Evolutionary conservation across 2,113 vertebrate genomes (phyloP), one percentile per base, ranked within the genome.

Genomic region (Prinia subflava): DNA sequence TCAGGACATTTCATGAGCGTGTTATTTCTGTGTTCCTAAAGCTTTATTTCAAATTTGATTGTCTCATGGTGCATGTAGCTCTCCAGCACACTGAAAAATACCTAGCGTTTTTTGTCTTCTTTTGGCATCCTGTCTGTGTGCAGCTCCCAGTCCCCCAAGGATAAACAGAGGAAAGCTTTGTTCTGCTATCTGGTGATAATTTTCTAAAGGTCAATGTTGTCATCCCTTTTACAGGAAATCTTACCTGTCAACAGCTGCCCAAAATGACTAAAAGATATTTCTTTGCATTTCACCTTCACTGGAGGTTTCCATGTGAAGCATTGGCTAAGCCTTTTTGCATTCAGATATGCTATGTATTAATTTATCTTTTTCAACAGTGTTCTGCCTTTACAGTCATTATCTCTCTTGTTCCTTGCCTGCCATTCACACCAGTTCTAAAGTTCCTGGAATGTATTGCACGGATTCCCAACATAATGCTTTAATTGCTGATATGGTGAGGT

Each of bases 151-250:
- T 79, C 75, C 87, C 52, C 31, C 33, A 87, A 89, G 92, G 95
- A 93, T 53, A 89, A 95, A 96, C 70, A 91, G 87, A 88, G 64
- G 57, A 47, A 94, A 81, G 70, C 67, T 93, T 75, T 49, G 87
- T 70, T 93, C 67, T 96, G 75, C 92, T 95, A 19, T 95, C 93
- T 91, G 69, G 55, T 93, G 84, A 86, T 96, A 91, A 97, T 86
- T 96, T 94, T 96, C 88, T 95, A 92, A 96, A 96, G 95, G 94
- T 96, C 95, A 94, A 22, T 82, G 90, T 89, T 95, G 93, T 95
- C 96, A 69, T 94, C 42, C 55, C 67, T 90, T 92, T 73, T 96
- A 59, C 46, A 87, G 76, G 77, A 96, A 92, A 79, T 76, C 76
- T 88, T 93, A 92, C 93, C 94, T 94, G 93, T 92, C 93, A 95